Evolutionary conservation across 2,888 invertebrate genomes (phyloP).

Genomic region (Rhorus exstirpatorius): DNA sequence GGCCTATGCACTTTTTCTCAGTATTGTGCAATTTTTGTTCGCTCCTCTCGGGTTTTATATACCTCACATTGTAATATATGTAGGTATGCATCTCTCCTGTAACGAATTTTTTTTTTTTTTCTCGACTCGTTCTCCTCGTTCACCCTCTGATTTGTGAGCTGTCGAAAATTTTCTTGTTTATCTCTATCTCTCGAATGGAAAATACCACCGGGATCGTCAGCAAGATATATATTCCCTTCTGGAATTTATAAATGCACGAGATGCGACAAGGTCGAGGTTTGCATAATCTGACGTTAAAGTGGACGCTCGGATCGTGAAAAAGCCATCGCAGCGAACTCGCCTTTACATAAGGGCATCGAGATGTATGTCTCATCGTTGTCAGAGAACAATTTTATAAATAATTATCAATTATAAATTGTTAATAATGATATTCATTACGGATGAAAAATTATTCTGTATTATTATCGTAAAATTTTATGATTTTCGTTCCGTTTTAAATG

Average conservation of each 20-base stretch:
- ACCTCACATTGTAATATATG: background rate
- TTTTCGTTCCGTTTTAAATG: background rate
- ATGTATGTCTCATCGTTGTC: background rate
- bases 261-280: constrained; percentile 41
- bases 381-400: background rate
- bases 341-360: background rate
- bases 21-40: constrained; percentile 43
- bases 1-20: constrained; percentile 13
- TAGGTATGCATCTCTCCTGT: background rate
- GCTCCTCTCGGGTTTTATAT: constrained; percentile 5
- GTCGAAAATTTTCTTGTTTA: constrained; percentile 57
- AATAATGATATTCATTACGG: background rate
- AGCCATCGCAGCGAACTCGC: background rate
- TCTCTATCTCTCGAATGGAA: constrained; percentile 35
- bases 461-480: background rate
- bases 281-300: constrained; percentile 25
- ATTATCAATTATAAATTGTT: too few species aligned
- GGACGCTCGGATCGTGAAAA: constrained; percentile 5
- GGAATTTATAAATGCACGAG: constrained; percentile 18
- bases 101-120: constrained; percentile 36
- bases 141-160: constrained; percentile 58
- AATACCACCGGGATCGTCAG: constrained; percentile 48
- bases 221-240: constrained; percentile 4
- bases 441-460: background rate
- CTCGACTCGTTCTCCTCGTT: constrained; percentile 23